Base-by-base conservation (phyloP, 2,797 vertebrate species). In the Hydrolagus colliei region DNA sequence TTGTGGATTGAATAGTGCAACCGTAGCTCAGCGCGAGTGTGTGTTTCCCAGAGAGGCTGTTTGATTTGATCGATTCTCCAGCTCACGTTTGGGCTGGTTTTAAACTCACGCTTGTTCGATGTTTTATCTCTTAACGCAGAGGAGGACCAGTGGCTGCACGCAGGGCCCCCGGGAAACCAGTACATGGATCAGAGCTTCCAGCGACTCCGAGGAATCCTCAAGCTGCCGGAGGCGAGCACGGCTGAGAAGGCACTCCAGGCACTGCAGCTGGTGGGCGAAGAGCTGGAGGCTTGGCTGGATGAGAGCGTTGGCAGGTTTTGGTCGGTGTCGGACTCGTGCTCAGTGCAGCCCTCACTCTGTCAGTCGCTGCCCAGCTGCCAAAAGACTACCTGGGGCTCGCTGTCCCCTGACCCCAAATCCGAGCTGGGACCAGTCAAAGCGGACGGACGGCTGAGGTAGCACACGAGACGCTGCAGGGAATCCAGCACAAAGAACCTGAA, bases 101-200 rank as follows among this genome's bases (percentile, higher is more conserved):
- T 61, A n/a, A 52, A 61, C 16, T 27, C 41, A 16, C n/a, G 11
- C 6, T 2, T 11, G 16, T 86, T 72, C 71, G 41, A 32, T 86
- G 75, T 41, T 68, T 72, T 86, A 41, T 22, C 7, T 62, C 5
- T 86, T 73, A n/a, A 27, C 62, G 12, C 89, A 98, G 97, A 96
- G 0, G 97, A 97, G 73, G 96, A 96, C 90, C 93, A 88, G 91
- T 98, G 96, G 96, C 91, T 99, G 86, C 97, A 98, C 0, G 92
- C 94, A 0, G 98, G 98, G 0, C 98, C 98, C 16, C 94, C 96
- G 1, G 94, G 90, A 41, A 97, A 98, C 0, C 90, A 96, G 87
- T 99, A 99, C 90, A 93, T 96, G 93, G 97, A 99, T 77, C 97
- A 98, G 92, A 96, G 93, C 90, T 98, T 97, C 93, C 96, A 98